A percentile compares a stretch with the other conserved stretches of the same genome.
These are phyloP conservation scores for Corythornis leucogaster DNA, from an alignment of 2,797 vertebrate species.

Conservation along the genomic window DNA sequence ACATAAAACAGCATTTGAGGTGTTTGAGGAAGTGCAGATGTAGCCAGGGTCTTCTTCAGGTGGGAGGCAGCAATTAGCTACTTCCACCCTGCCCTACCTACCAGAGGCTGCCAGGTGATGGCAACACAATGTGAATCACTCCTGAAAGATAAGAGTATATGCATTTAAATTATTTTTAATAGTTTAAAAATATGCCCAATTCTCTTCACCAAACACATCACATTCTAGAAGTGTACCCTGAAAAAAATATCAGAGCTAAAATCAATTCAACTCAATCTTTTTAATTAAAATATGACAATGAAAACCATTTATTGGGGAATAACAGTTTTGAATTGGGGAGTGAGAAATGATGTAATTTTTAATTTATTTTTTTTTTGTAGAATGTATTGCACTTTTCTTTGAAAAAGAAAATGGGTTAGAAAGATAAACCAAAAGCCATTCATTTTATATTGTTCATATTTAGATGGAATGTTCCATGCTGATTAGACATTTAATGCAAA, in stretches of 20 bases:
- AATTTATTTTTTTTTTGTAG: neutral
- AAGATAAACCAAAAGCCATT: neutral
- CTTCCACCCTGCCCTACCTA: neutral
- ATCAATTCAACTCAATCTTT: neutral
- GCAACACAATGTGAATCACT: neutral
- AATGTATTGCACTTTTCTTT: neutral
- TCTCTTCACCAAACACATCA: neutral
- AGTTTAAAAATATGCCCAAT: neutral
- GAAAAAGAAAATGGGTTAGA: neutral
- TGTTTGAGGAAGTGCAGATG: neutral
- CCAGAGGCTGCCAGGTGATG: neutral
- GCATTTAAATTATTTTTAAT: neutral
- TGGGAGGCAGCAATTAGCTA: neutral
- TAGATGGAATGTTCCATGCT: neutral
- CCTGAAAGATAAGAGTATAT: neutral
- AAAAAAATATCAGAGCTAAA: neutral
- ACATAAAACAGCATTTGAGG: neutral
- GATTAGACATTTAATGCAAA: constrained; percentile 45
- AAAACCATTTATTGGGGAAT: neutral
- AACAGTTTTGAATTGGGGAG: neutral
- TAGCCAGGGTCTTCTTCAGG: neutral
- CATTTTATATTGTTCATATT: neutral
- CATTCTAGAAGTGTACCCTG: neutral
- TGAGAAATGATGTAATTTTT: neutral
- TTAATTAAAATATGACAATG: neutral